Evolutionary conservation across 2,888 invertebrate genomes (phyloP).

Genomic region (Malthinus flaveolus): DNA sequence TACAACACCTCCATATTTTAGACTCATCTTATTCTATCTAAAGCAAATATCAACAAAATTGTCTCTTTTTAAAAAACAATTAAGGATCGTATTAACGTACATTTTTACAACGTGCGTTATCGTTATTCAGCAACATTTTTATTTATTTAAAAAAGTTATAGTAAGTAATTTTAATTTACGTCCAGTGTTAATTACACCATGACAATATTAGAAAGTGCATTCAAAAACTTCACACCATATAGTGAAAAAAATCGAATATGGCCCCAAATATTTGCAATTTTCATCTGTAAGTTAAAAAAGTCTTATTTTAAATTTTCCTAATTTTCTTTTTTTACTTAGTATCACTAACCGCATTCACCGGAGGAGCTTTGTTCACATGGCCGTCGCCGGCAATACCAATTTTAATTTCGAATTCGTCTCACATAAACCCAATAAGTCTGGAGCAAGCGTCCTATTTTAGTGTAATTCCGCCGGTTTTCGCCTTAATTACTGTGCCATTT

Average conservation of each 20-base stretch:
- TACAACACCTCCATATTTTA: too few species aligned
- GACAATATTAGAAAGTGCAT: neutral
- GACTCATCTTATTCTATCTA: too few species aligned
- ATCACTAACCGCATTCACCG: conserved; percentile 33
- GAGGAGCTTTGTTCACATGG: conserved; percentile 42
- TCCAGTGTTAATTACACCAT: neutral
- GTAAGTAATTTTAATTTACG: too few species aligned
- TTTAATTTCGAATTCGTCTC: conserved; percentile 39
- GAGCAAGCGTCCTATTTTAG: conserved; percentile 46
- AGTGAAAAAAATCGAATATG: neutral
- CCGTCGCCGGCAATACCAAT: conserved; percentile 46
- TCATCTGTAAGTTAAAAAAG: neutral
- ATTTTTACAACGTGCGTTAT: too few species aligned
- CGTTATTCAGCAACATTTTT: too few species aligned
- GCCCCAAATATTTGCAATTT: conserved; percentile 9
- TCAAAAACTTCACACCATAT: neutral
- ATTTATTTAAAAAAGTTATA: too few species aligned
- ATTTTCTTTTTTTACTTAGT: conserved; percentile 20
- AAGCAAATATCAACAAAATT: too few species aligned
- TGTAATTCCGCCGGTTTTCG: conserved; percentile 42
- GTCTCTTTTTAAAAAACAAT: too few species aligned
- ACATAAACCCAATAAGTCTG: conserved; percentile 36
- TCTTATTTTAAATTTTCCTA: neutral
- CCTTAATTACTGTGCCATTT: conserved; percentile 37
- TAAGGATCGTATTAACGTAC: too few species aligned